phyloP scores from a whole-genome alignment of 2,888 invertebrate species.

The Ligdia adustata region DNA sequence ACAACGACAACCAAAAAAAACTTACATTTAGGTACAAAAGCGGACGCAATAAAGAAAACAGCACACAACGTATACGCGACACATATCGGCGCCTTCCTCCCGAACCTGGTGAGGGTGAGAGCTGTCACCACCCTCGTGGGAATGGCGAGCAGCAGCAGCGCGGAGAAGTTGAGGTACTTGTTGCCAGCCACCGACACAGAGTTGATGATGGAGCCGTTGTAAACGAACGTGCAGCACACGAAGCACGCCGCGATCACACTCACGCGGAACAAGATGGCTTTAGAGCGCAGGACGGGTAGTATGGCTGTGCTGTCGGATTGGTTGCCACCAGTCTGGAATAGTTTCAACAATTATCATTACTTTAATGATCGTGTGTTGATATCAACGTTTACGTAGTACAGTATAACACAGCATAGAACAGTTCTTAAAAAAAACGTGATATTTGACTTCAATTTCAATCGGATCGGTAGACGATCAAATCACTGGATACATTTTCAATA shows the following conservation, averaged over 20 bases:
- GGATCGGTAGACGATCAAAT: too few relatives aligned
- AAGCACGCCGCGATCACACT: conserved; percentile 83
- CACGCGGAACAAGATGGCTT: conserved; percentile 60
- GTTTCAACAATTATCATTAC: too few relatives aligned
- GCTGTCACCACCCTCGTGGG: conserved; percentile 81
- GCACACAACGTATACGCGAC: conserved; percentile 74
- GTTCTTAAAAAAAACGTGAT: too few relatives aligned
- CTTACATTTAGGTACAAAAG: conserved; percentile 81
- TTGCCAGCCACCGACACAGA: conserved; percentile 89
- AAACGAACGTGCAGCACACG: conserved; percentile 90
- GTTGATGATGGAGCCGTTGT: conserved; percentile 90
- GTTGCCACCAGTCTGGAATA: conserved; percentile 42
- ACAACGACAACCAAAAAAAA: conserved; percentile 27
- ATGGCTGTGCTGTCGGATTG: conserved; percentile 42
- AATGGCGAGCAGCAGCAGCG: conserved; percentile 86
- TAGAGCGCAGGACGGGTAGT: conserved; percentile 59
- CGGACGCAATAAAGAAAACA: conserved; percentile 79
- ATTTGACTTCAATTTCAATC: too few relatives aligned
- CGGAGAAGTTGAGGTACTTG: conserved; percentile 90
- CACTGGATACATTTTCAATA: too few relatives aligned
- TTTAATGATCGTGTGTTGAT: too few relatives aligned
- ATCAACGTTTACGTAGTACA: too few relatives aligned
- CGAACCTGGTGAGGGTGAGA: conserved; percentile 85
- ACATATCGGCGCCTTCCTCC: conserved; percentile 77
- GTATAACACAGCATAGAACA: too few relatives aligned